Base-by-base conservation (phyloP, 2,888 invertebrate species). In the Trichacis sp. region DNA sequence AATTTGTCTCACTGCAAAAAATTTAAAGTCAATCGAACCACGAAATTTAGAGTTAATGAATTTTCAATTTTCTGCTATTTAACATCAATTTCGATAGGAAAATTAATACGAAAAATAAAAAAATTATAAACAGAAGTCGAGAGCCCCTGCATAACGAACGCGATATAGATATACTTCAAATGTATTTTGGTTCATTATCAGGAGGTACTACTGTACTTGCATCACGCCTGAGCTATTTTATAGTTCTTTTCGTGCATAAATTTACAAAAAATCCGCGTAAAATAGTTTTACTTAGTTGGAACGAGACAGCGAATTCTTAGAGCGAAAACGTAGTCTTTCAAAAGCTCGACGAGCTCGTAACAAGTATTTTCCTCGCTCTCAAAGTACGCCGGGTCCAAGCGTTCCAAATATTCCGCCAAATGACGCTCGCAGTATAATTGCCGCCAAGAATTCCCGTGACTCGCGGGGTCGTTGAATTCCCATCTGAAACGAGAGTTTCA, bases 201-300 rank as follows among this genome's bases (percentile, higher is more conserved):
- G n/a, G n/a, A n/a, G n/a, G n/a, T n/a, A n/a, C n/a, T n/a, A n/a
- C n/a, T n/a, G n/a, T n/a, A n/a, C n/a, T n/a, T n/a, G n/a, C n/a
- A n/a, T n/a, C n/a, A n/a, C 77, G 82, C 71, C 86, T 84, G 12
- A 85, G 84, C 5, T 33, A 86, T 63, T 17, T 86, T 81, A 70
- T 86, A 1, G 63, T n/a, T 40, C 6, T 14, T 4, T 6, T 14
- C 40, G 4, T 17, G 18, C 18, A 15, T 40, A 17, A 45, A 45
- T 45, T 11, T 18, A 2, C 9, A 1, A 1, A 12, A 29, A 24
- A 3, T 4, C 12, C 11, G 24, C 8, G 42, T 1, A 5, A 9
- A 45, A n/a, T 46, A 40, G 30, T 17, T 45, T 71, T 66, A 77
- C 81, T 73, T 79, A 24, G 70, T 74, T 3, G 82, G 77, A 24